A percentile compares a stretch with the other conserved stretches of the same genome.
phyloP scores from a whole-genome alignment of 2,888 invertebrate species.

The Frankliniella intonsa region DNA sequence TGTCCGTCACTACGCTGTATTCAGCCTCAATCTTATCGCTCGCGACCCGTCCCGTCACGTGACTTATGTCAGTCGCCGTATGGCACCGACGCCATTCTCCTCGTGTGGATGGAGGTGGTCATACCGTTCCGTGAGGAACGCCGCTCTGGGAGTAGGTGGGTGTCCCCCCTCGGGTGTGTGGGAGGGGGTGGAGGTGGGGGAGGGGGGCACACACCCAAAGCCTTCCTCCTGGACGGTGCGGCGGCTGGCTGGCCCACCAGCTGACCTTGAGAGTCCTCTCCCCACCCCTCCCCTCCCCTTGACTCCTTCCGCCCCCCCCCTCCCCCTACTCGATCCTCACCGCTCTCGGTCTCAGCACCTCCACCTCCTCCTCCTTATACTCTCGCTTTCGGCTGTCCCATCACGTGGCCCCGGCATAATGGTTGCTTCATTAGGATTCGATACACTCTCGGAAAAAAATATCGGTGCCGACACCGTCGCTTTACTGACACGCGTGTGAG shows the following conservation, averaged over 20 bases:
- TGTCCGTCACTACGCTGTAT: too few species aligned
- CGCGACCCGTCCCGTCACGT: too few species aligned
- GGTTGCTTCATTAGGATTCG: constrained; percentile 16
- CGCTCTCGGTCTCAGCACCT: too few species aligned
- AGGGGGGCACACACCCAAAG: constrained; percentile 8
- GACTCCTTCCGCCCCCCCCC: background rate
- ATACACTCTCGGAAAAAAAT: background rate
- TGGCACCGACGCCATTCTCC: too few species aligned
- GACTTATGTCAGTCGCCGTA: too few species aligned
- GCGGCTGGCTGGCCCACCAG: constrained; percentile 14
- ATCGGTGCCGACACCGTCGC: too few species aligned
- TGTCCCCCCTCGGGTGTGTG: background rate
- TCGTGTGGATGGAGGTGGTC: too few species aligned
- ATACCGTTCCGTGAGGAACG: too few species aligned
- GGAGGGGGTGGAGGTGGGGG: background rate
- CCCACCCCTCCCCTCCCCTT: background rate
- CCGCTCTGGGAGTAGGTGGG: too few species aligned
- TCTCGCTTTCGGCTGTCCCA: constrained; percentile 16
- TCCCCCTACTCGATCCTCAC: background rate
- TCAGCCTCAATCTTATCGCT: too few species aligned
- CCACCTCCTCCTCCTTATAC: background rate
- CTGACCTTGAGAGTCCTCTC: constrained; percentile 14
- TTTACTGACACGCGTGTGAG: too few species aligned
- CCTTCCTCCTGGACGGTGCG: background rate
- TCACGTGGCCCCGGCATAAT: constrained; percentile 11